phyloP scores from a whole-genome alignment of 2,113 vertebrate genomes.

The Hirundichthys speculiger region DNA sequence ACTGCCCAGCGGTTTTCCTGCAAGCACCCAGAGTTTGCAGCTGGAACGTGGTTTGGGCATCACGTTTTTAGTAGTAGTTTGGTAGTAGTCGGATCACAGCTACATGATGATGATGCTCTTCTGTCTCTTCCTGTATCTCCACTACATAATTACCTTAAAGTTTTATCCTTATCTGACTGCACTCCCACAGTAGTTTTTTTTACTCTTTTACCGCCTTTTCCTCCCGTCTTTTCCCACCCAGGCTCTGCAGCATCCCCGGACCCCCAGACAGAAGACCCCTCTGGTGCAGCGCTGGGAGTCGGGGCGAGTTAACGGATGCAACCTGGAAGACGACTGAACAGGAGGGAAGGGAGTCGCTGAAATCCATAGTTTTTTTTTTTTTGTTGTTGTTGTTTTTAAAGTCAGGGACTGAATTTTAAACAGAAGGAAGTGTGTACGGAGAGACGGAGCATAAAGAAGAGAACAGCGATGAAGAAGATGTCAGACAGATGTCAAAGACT shows the following conservation, averaged over 20 bases:
- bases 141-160: too few species aligned
- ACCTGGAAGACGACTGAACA: conserved; percentile 52
- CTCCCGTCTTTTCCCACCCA: conserved; percentile 21
- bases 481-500: conserved; percentile 32
- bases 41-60: too few species aligned
- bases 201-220: conserved; percentile 2
- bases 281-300: conserved; percentile 80
- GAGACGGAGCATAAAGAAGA: neutral
- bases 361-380: conserved; percentile 10
- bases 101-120: too few species aligned
- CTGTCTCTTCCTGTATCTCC: too few species aligned
- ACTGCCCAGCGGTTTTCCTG: too few species aligned
- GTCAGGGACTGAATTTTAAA: conserved; percentile 13
- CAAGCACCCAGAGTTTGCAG: too few species aligned
- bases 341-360: conserved; percentile 2
- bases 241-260: conserved; percentile 39
- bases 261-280: conserved; percentile 67
- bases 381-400: too few species aligned
- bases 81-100: too few species aligned
- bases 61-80: too few species aligned
- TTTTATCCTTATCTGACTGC: too few species aligned
- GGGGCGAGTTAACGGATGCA: conserved; percentile 68
- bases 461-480: conserved; percentile 2
- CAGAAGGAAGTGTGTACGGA: neutral
- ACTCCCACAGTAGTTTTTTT: conserved; percentile 8